Percentiles rank a stretch among this genome's conserved stretches.
Evolutionary conservation across 2,797 vertebrate genomes (phyloP).

Genomic region (Mormyrops attenuatus): DNA sequence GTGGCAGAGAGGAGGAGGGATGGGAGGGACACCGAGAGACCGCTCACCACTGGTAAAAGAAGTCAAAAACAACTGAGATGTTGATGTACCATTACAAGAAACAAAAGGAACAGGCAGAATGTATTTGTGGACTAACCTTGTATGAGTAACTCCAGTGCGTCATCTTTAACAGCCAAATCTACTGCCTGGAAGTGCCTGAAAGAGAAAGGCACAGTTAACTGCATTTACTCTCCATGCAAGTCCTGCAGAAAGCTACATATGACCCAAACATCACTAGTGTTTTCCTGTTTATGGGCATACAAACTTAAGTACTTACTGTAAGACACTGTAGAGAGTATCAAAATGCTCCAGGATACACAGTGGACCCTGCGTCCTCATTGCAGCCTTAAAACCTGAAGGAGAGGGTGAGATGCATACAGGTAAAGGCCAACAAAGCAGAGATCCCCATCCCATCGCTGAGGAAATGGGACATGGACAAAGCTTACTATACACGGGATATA

Average conservation of each 20-base stretch:
- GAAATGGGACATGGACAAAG: background rate
- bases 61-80: background rate
- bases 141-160: constrained; percentile 75
- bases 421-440: background rate
- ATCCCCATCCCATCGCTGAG: background rate
- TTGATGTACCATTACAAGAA: background rate
- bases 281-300: background rate
- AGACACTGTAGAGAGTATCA: constrained; percentile 77
- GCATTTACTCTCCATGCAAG: background rate
- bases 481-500: background rate
- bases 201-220: constrained; percentile 22
- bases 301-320: constrained; percentile 71
- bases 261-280: background rate
- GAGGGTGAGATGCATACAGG: background rate
- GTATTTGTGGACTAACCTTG: constrained; percentile 62
- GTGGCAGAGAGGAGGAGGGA: constrained; percentile 57
- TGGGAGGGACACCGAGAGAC: constrained; percentile 72
- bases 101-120: background rate
- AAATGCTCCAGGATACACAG: constrained; percentile 82
- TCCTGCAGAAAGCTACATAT: background rate
- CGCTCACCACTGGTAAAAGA: constrained; percentile 66
- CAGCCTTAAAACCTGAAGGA: constrained; percentile 67
- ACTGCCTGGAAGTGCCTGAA: constrained; percentile 69
- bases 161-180: constrained; percentile 71
- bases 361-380: constrained; percentile 67